Conservation (phyloP, 2,888 invertebrate genomes). For the Dasysyrphus tricinctus region DNA sequence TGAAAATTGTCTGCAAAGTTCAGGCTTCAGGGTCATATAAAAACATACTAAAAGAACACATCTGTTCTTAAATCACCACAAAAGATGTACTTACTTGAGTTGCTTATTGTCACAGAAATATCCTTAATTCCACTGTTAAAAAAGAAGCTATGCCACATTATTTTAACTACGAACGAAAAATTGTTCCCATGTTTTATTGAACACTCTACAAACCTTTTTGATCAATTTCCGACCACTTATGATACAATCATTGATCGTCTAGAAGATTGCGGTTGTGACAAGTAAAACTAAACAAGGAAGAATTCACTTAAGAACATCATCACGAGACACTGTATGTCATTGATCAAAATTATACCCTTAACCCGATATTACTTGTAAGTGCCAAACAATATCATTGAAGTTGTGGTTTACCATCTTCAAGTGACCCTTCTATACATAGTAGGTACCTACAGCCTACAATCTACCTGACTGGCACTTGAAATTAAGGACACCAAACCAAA, state of each 20-base stretch:
- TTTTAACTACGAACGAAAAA: neutral
- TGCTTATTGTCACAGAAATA: neutral
- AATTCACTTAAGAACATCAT: neutral
- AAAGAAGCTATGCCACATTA: neutral
- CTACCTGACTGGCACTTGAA: neutral
- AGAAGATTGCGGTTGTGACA: neutral
- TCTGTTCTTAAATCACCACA: neutral
- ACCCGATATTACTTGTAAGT: neutral
- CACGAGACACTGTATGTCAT: neutral
- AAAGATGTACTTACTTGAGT: neutral
- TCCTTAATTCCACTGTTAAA: neutral
- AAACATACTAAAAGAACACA: neutral
- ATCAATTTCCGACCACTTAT: slow-evolving; percentile 12
- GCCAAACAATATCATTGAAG: neutral
- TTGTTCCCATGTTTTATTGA: neutral
- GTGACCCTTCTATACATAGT: neutral
- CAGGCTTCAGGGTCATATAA: too few relatives aligned
- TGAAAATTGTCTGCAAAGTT: too few relatives aligned
- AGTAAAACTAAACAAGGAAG: slow-evolving; percentile 20
- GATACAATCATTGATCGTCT: slow-evolving; percentile 13
- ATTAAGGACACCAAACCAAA: neutral
- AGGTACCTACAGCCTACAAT: neutral
- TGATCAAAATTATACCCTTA: neutral
- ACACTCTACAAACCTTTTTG: neutral
- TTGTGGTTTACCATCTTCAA: neutral